Evolutionary conservation across 2,888 invertebrate species (phyloP).

Genomic region (Iphiclides podalirius): DNA sequence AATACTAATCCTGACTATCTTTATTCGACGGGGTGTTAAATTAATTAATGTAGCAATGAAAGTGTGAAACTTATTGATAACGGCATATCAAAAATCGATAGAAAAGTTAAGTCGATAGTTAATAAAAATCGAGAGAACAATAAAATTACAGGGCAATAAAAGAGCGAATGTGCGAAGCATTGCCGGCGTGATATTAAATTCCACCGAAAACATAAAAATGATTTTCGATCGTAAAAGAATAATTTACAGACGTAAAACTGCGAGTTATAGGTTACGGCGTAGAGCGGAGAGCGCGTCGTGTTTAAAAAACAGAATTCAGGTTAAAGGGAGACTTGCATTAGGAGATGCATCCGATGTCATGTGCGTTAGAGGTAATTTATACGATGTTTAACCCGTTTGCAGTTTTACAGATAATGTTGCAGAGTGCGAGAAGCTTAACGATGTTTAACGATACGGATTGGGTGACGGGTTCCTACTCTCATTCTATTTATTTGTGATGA

Average conservation of each 20-base stretch:
- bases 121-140: slow-evolving; percentile 80
- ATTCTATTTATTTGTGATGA: neutral
- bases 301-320: slow-evolving; percentile 32
- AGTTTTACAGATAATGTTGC: slow-evolving; percentile 21
- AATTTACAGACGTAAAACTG: slow-evolving; percentile 81
- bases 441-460: slow-evolving; percentile 18
- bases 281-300: slow-evolving; percentile 31
- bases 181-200: slow-evolving; percentile 79
- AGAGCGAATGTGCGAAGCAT: slow-evolving; percentile 74
- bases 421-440: slow-evolving; percentile 12
- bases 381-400: slow-evolving; percentile 25
- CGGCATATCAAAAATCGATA: slow-evolving; percentile 51
- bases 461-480: slow-evolving; percentile 3
- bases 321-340: neutral
- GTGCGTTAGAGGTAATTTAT: slow-evolving; percentile 11
- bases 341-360: neutral
- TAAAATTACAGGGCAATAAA: slow-evolving; percentile 80
- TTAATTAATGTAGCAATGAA: slow-evolving; percentile 30
- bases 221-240: slow-evolving; percentile 81
- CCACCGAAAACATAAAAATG: slow-evolving; percentile 79
- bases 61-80: slow-evolving; percentile 52
- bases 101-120: slow-evolving; percentile 77
- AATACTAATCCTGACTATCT: slow-evolving; percentile 22
- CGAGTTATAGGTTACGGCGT: slow-evolving; percentile 66
- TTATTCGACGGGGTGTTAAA: slow-evolving; percentile 24